These are phyloP conservation scores for Yponomeuta cagnagella DNA, from an alignment of 2,888 invertebrate species.

Conservation along the genomic window DNA sequence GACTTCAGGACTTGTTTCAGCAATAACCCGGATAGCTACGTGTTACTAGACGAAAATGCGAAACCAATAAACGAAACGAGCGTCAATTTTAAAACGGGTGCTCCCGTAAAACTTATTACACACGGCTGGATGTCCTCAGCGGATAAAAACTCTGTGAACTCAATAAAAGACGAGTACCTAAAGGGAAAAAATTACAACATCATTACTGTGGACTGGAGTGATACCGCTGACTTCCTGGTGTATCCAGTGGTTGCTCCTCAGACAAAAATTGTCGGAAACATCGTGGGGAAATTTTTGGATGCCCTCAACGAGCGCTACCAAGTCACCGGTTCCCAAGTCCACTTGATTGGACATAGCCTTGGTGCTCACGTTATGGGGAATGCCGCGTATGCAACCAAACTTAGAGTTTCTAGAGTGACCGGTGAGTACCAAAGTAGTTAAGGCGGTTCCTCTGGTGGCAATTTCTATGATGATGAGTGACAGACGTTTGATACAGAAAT, in stretches of 20 bases:
- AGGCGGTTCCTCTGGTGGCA: too few species aligned
- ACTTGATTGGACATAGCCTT: conserved; percentile 50
- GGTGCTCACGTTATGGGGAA: conserved; percentile 54
- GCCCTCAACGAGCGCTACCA: conserved; percentile 30
- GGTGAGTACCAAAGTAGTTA: conserved; percentile 26
- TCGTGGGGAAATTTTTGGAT: conserved; percentile 36
- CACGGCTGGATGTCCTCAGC: conserved; percentile 69
- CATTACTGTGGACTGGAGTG: conserved; percentile 56
- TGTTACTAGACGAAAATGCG: conserved; percentile 31
- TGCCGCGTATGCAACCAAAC: conserved; percentile 33
- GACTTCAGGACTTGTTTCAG: conserved; percentile 24
- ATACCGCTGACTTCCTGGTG: conserved; percentile 35
- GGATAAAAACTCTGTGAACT: conserved; percentile 38
- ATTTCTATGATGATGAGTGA: too few species aligned
- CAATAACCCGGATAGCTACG: conserved; percentile 31
- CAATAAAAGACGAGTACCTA: conserved; percentile 59
- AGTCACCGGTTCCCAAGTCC: conserved; percentile 36
- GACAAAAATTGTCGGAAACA: conserved; percentile 34
- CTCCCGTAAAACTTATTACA: conserved; percentile 63
- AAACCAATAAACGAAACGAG: conserved; percentile 21
- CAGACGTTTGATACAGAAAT: too few species aligned
- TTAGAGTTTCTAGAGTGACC: conserved; percentile 35
- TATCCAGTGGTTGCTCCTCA: conserved; percentile 45
- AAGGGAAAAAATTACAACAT: conserved; percentile 50
- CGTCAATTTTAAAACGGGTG: conserved; percentile 27